Base-by-base conservation (phyloP, 1,140 invertebrate species). In the Tetragonula clypearis region DNA sequence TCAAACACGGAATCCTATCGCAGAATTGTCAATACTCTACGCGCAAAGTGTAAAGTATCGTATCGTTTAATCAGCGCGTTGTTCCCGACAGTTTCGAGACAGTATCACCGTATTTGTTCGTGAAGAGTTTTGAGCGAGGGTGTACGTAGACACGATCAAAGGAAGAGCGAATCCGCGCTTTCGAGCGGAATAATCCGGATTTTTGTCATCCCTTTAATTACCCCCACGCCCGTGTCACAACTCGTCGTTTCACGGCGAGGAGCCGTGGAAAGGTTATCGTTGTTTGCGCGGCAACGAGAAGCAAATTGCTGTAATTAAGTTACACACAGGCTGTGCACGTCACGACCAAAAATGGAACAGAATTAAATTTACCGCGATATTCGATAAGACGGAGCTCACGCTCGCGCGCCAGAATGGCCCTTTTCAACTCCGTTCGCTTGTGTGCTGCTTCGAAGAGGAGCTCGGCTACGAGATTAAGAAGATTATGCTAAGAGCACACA, bases 201-300 rank as follows among this genome's bases (percentile, higher is more conserved):
- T 77, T 83, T 82, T 68, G 60, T 77, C n/a, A 30, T 68, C 26
- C 30, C 11, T 56, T 77, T 69, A 77, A 82, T 65, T 82, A 23
- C 35, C 68, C 23, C n/a, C 23, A 21, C 35, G 55, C 23, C n/a
- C 23, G 23, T 49, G 49, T 66, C 62, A 21, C 69, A n/a, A 66
- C 35, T 35, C 9, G 30, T 19, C 17, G 21, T 71, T 71, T 6
- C 21, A 15, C 23, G 21, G 35, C 68, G 5, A 23, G n/a, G 15
- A 17, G 60, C 6, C 12, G 21, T n/a, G 41, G 26, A 6, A 58
- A 79, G 26, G 26, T 55, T 30, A 26, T 30, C 49, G 58, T 82
- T 65, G 58, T 66, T 82, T 55, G 71, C 60, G 8, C 21, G 17
- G 26, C 69, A 15, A 66, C 58, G 66, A 75, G 71, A 82, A 56